A percentile compares a stretch with the other conserved stretches of the same genome.
phyloP scores from a whole-genome alignment of 2,888 invertebrate species.

The Linhomoeus sp. region DNA sequence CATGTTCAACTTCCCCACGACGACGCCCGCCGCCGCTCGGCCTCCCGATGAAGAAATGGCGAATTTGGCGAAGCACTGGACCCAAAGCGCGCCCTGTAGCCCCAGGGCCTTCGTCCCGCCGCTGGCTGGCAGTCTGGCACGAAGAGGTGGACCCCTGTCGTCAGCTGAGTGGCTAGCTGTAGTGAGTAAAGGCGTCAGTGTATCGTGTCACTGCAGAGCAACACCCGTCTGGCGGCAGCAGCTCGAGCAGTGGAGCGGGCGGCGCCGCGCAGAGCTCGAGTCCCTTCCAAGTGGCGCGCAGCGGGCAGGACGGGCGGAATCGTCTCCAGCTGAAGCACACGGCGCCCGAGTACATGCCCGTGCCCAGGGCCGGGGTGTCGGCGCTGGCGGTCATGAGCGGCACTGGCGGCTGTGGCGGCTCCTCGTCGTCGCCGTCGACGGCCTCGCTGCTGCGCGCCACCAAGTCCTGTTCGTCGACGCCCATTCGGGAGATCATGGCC shows the following conservation, averaged over 20 bases:
- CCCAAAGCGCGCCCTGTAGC: not conserved
- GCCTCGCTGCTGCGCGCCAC: no score
- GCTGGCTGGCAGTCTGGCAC: no score
- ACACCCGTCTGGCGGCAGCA: slow-evolving; percentile 2
- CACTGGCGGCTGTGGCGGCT: not conserved
- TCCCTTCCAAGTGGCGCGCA: slow-evolving; percentile 3
- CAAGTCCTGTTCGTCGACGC: no score
- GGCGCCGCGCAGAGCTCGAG: not conserved
- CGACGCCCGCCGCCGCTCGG: no score
- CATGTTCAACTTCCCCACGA: no score
- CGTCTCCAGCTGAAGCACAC: slow-evolving; percentile 8
- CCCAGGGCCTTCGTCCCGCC: not conserved
- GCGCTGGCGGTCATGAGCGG: slow-evolving; percentile 4
- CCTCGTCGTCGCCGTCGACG: slow-evolving; percentile 3
- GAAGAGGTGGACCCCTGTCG: slow-evolving; percentile 1
- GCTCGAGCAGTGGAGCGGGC: not conserved
- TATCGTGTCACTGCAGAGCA: slow-evolving; percentile 6
- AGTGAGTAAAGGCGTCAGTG: no score
- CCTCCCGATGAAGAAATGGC: no score
- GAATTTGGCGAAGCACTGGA: not conserved
- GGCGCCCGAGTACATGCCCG: slow-evolving; percentile 6
- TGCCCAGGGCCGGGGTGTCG: slow-evolving; percentile 2
- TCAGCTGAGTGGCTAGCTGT: no score
- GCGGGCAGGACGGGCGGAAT: slow-evolving; percentile 6
- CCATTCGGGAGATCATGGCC: no score